Evolutionary conservation across 1,140 invertebrate genomes (phyloP), one percentile per base, ranked within the genome.

Genomic region (Cepaea nemoralis): DNA sequence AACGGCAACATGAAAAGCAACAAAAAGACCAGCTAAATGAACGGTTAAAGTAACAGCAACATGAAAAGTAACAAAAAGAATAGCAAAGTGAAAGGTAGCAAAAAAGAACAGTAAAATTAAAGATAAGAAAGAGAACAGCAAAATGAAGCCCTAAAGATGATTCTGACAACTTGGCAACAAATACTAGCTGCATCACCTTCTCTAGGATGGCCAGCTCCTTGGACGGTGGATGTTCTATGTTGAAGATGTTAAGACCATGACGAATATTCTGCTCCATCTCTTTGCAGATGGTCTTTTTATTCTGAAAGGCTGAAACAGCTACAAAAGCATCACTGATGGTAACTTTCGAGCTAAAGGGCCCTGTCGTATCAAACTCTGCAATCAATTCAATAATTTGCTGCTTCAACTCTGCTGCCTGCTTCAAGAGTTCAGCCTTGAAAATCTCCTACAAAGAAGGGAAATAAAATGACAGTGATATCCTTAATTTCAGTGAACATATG

Each of bases 181-280:
- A n/a, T n/a, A n/a, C n/a, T n/a, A n/a, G n/a, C n/a, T n/a, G n/a
- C n/a, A 12, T 63, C n/a, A 94, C 94, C 86, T 93, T 94, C 83
- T 96, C 94, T 80, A 96, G 92, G 87, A 92, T 93, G 66, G 91
- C 92, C 37, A 96, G 91, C 84, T 96, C 95, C 75, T 93, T 87
- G 79, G 94, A 95, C 84, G 94, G 94, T 37, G 94, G 94, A 48
- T 94, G 93, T 85, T 93, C 94, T 66, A 95, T 93, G 74, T 94
- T 94, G 89, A 97, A 96, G 40, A 96, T 94, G 12, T 92, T 92
- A 59, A 96, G 92, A 85, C 95, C 94, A 77, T 93, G 91, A 82
- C 94, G 93, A 33, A 96, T 91, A 71, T 93, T 90, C 75, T 92
- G 91, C 88, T 96, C 95, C 86, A 93, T 93, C 37, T 93, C 92